Conservation (phyloP, 1,140 invertebrate species). For the Drosophila kurseongensis region DNA sequence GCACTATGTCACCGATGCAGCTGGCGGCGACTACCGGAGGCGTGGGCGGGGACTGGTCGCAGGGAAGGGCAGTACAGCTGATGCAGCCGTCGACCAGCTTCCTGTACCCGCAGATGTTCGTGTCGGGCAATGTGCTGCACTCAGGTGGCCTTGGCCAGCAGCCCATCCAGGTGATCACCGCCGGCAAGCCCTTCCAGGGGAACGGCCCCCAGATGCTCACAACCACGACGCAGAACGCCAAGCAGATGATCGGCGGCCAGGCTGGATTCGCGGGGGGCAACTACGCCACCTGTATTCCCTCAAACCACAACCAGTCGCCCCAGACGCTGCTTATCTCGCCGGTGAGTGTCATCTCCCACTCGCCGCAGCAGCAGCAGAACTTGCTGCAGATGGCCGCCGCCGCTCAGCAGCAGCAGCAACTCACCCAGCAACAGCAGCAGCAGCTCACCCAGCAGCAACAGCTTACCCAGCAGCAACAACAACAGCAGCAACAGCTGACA, state of each 20-base stretch:
- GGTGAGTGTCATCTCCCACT: slow-evolving; percentile 89
- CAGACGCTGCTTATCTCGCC: slow-evolving; percentile 93
- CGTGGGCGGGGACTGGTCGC: slow-evolving; percentile 87
- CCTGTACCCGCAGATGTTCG: slow-evolving; percentile 91
- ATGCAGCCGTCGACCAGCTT: slow-evolving; percentile 94
- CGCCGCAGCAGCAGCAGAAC: slow-evolving; percentile 85
- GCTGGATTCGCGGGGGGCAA: slow-evolving; percentile 86
- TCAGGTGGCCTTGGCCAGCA: slow-evolving; percentile 92
- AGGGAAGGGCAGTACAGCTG: slow-evolving; percentile 89
- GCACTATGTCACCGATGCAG: slow-evolving; percentile 85
- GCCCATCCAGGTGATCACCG: slow-evolving; percentile 90
- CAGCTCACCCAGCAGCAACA: slow-evolving; percentile 52
- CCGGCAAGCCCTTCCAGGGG: slow-evolving; percentile 92
- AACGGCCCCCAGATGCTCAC: slow-evolving; percentile 92
- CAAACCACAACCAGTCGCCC: slow-evolving; percentile 90
- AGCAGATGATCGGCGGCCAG: slow-evolving; percentile 87
- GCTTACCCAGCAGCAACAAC: slow-evolving; percentile 57
- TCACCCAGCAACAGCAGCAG: slow-evolving; percentile 60
- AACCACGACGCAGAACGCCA: slow-evolving; percentile 88
- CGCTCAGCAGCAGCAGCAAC: slow-evolving; percentile 64
- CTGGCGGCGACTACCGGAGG: slow-evolving; percentile 79
- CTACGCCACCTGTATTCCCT: slow-evolving; percentile 88
- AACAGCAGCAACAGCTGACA: slow-evolving; percentile 59
- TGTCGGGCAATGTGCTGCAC: slow-evolving; percentile 91
- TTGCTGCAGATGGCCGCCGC: slow-evolving; percentile 74